Evolutionary conservation across 2,888 invertebrate genomes (phyloP), one percentile per base, ranked within the genome.

Genomic region (Cataglyphis altisquamis): DNA sequence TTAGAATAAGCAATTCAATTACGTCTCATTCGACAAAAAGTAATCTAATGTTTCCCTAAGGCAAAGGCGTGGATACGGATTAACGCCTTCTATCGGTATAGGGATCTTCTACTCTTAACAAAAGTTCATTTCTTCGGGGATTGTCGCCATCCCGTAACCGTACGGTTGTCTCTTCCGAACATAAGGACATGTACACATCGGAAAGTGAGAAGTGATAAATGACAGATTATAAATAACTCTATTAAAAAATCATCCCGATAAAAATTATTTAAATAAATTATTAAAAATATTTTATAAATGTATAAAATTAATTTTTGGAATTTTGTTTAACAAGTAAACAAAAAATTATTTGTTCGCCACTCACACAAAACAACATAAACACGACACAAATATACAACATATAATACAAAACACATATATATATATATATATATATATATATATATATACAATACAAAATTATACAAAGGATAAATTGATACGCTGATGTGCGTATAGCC

Each of bases 1-100:
- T 77, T 39, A 55, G 29, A 25, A 77, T 77, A 77, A 77, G 36
- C 25, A 12, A 75, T 66, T 67, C 55, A 77, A 67, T 77, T 77
- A 75, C 9, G 29, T 39, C 25, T 15, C n/a, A 55, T 77, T 67
- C 39, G 39, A 77, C 67, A n/a, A 36, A 36, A 15, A 74, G 29
- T 63, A 74, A 81, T n/a, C 15, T 74, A 39, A 66, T 18, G 39
- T 75, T 63, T 75, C 32, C 75, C 41, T 21, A 39, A 45, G 52
- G 5, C 36, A 8, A 21, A 15, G 25, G 18, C 25, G 57, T 10
- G 12, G 60, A 10, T 67, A 25, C 15, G 39, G n/a, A 72, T 45
- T 52, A n/a, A 67, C 29, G 73, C 12, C 21, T 39, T 68, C 52
- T 12, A 18, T 10, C 36, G n/a, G 8, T 5, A 32, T 6, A 45